These are phyloP conservation scores for Euzophera pinguis DNA, from an alignment of 2,888 invertebrate genomes.

Conservation along the genomic window DNA sequence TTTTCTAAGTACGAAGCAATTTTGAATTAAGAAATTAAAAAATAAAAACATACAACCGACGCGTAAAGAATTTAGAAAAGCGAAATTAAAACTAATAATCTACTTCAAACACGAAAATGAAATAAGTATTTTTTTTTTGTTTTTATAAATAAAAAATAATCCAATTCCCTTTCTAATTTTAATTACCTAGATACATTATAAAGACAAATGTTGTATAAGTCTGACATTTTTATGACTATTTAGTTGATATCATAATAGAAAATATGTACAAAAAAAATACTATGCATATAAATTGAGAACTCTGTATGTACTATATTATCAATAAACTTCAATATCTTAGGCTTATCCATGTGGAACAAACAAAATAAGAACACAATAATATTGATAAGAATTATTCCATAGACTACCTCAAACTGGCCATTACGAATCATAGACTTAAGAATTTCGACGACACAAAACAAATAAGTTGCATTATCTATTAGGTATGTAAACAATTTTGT, in stretches of 20 bases:
- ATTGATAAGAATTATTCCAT: constrained; percentile 7
- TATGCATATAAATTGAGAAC: constrained; percentile 36
- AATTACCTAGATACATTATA: constrained; percentile 17
- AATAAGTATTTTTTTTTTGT: constrained; percentile 37
- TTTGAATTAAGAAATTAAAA: constrained; percentile 39
- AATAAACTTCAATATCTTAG: constrained; percentile 31
- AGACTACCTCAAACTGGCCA: constrained; percentile 28
- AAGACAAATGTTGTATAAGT: constrained; percentile 18
- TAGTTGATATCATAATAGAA: constrained; percentile 44
- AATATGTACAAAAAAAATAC: constrained; percentile 52
- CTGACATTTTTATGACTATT: constrained; percentile 53
- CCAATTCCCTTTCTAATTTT: constrained; percentile 28
- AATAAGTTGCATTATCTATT: constrained; percentile 33
- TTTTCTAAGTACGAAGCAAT: constrained; percentile 64
- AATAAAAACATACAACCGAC: constrained; percentile 32
- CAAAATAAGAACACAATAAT: constrained; percentile 18
- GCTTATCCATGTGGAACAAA: constrained; percentile 32
- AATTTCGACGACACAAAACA: constrained; percentile 43
- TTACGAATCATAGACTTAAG: constrained; percentile 34
- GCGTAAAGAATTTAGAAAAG: constrained; percentile 42
- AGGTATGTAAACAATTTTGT: constrained; percentile 39
- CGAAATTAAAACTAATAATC: constrained; percentile 33
- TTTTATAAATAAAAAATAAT: constrained; percentile 26
- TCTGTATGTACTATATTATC: constrained; percentile 25
- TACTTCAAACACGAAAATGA: constrained; percentile 30